phyloP scores from a whole-genome alignment of 2,888 invertebrate genomes.

The Dioctria linearis region DNA sequence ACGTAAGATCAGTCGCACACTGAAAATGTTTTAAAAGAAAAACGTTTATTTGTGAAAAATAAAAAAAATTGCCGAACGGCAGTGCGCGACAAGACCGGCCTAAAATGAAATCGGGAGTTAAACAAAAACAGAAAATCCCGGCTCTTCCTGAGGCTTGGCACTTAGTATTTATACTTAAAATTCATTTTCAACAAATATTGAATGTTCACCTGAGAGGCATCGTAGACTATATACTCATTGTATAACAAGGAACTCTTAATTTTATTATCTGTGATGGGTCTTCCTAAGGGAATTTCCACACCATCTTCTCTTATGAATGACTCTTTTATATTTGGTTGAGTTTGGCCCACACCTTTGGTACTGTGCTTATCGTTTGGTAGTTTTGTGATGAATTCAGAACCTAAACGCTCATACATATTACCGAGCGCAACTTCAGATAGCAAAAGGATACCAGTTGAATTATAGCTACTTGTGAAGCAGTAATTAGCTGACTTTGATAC shows the following conservation, averaged over 20 bases:
- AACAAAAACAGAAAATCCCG: too few relatives aligned
- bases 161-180: constrained; percentile 73
- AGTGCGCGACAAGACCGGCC: too few relatives aligned
- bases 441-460: constrained; percentile 87
- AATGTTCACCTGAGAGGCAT: constrained; percentile 93
- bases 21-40: too few relatives aligned
- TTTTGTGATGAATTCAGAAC: constrained; percentile 82
- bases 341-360: constrained; percentile 88
- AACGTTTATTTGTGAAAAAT: too few relatives aligned
- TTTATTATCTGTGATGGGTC: constrained; percentile 72
- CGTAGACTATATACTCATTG: constrained; percentile 98
- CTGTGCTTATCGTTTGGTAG: constrained; percentile 89
- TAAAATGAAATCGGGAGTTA: too few relatives aligned
- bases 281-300: constrained; percentile 84
- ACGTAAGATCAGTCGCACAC: too few relatives aligned
- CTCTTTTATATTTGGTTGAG: constrained; percentile 84
- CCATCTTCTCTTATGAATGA: constrained; percentile 76
- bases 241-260: constrained; percentile 79
- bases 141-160: too few relatives aligned
- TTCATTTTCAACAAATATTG: constrained; percentile 90
- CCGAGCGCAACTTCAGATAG: constrained; percentile 97
- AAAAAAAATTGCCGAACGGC: too few relatives aligned
- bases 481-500: constrained; percentile 99
- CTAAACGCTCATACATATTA: constrained; percentile 84
- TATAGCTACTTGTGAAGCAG: constrained; percentile 81